Percentiles rank a stretch among this genome's conserved stretches.
Conservation (phyloP, 2,113 vertebrate species). For the Gambusia affinis region DNA sequence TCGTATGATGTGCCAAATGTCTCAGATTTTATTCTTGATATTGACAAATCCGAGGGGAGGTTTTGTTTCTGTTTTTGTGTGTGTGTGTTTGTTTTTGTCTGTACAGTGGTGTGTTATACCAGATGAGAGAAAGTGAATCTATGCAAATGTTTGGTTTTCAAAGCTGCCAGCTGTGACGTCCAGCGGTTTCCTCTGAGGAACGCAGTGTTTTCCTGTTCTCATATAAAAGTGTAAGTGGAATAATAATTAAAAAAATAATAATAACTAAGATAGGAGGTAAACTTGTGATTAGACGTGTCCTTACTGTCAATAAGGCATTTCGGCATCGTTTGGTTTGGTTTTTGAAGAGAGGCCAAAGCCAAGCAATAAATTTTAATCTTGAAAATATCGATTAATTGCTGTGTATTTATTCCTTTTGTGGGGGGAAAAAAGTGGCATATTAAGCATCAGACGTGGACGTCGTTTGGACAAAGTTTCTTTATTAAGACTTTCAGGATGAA, state of each 20-base stretch:
- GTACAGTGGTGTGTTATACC: constrained; percentile 11
- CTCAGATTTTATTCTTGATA: constrained; percentile 61
- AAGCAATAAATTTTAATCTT: constrained; percentile 62
- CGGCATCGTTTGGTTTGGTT: constrained; percentile 35
- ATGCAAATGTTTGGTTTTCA: constrained; percentile 52
- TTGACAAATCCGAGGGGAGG: constrained; percentile 9
- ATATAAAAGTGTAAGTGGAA: constrained; percentile 12
- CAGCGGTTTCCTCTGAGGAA: constrained; percentile 18
- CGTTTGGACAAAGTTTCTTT: constrained; percentile 37
- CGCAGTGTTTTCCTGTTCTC: constrained; percentile 20
- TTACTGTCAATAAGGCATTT: constrained; percentile 15
- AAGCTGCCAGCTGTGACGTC: constrained; percentile 13
- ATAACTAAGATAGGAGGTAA: background rate
- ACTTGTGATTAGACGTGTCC: constrained; percentile 17
- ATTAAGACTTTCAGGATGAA: constrained; percentile 40
- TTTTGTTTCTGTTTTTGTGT: constrained; percentile 19
- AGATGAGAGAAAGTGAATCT: constrained; percentile 32
- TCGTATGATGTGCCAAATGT: constrained; percentile 42
- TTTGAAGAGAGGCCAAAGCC: constrained; percentile 27
- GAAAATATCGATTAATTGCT: constrained; percentile 23
- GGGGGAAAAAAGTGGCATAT: background rate
- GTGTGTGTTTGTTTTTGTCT: constrained; percentile 16
- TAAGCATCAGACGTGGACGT: background rate
- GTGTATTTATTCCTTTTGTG: constrained; percentile 23
- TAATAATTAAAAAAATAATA: background rate